Conservation (phyloP, 2,797 vertebrate species). For the Labroides dimidiatus region DNA sequence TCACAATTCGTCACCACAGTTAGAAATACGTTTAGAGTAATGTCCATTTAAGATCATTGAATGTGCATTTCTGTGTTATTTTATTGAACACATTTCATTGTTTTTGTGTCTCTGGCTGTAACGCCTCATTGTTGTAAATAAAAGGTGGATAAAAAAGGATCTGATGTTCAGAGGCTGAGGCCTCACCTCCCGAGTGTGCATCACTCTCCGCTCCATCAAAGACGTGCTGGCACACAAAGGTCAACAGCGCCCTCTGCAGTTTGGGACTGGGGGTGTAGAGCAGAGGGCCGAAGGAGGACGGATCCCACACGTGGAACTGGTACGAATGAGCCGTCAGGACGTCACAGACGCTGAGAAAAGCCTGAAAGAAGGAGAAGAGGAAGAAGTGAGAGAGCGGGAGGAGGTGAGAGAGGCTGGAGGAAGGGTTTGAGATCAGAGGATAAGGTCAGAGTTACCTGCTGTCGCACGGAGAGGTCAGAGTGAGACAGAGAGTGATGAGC, state of each 20-base stretch:
- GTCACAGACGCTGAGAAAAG: constrained; percentile 90
- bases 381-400: not conserved
- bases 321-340: constrained; percentile 88
- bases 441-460: constrained; percentile 80
- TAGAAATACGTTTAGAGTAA: too few species aligned
- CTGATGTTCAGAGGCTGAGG: too few species aligned
- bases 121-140: too few species aligned
- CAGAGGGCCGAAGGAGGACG: constrained; percentile 66
- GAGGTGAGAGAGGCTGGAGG: not conserved
- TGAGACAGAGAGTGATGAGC: constrained; percentile 85
- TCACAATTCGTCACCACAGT: too few species aligned
- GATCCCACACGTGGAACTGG: constrained; percentile 83
- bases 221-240: constrained; percentile 83
- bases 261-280: constrained; percentile 85
- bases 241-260: constrained; percentile 89
- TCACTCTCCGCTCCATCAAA: constrained; percentile 81
- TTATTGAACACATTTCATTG: too few species aligned
- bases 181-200: constrained; percentile 77
- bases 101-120: too few species aligned
- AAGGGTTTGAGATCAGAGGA: not conserved
- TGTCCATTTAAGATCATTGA: too few species aligned
- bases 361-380: constrained; percentile 67
- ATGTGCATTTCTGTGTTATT: too few species aligned
- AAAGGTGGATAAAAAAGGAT: too few species aligned
- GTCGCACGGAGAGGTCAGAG: constrained; percentile 77